A percentile compares a stretch with the other conserved stretches of the same genome.
Conservation (phyloP, 2,113 vertebrate genomes). For the Nematolebias whitei region DNA sequence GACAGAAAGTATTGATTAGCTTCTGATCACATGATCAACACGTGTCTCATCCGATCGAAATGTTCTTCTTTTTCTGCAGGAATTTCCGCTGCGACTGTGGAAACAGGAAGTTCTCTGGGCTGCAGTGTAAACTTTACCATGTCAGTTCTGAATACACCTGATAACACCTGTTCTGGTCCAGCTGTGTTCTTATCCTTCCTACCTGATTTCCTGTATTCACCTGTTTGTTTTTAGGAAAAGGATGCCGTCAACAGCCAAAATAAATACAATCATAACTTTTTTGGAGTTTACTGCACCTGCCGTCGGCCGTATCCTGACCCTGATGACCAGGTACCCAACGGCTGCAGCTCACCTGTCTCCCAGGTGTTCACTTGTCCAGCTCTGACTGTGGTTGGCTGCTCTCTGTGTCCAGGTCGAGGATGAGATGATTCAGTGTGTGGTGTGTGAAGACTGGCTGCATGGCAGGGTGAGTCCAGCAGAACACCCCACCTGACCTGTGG, state of each 20-base stretch:
- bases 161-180: too few relatives aligned
- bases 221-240: constrained; percentile 84
- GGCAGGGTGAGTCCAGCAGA: constrained; percentile 87
- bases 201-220: not conserved
- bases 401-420: constrained; percentile 79
- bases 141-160: constrained; percentile 75
- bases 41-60: not conserved
- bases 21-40: not conserved
- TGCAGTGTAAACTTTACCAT: constrained; percentile 91
- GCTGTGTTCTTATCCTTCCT: too few relatives aligned
- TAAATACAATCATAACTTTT: constrained; percentile 97
- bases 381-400: not conserved
- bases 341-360: not conserved
- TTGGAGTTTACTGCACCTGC: constrained; percentile 93
- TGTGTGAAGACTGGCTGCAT: constrained; percentile 99
- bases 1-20: not conserved
- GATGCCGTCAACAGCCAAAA: constrained; percentile 87
- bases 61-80: constrained; percentile 70
- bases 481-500: too few relatives aligned
- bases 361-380: not conserved
- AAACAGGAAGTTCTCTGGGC: constrained; percentile 91
- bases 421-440: constrained; percentile 98
- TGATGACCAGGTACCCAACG: constrained; percentile 89
- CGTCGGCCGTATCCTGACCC: constrained; percentile 96
- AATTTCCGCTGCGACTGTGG: constrained; percentile 98